Evolutionary conservation across 2,113 vertebrate genomes (phyloP), one percentile per base, ranked within the genome.

Genomic region (Stegastes partitus): DNA sequence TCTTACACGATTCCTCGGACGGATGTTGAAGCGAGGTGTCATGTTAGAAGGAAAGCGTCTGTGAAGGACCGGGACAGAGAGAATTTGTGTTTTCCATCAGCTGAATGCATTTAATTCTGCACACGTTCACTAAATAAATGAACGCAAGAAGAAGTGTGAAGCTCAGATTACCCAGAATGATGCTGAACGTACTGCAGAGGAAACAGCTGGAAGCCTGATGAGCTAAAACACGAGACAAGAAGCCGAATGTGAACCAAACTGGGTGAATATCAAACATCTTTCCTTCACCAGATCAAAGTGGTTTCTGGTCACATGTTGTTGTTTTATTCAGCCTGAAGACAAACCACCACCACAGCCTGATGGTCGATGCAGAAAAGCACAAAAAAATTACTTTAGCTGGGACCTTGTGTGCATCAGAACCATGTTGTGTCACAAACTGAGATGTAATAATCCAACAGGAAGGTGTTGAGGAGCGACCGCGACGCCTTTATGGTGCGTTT

Each of bases 301-400:
- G 14, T 15, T 53, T 0, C 15, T 2, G 64, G 45, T 83, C 82
- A 83, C 67, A 67, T 28, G 66, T 2, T 28, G 0, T 34, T 10
- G 6, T 34, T 34, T 9, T n/a, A n/a, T 47, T 67, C 37, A 37
- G 31, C 77, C 55, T 19, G 25, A 0, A 37, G 81, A 49, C 56
- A 62, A 55, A 76, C 26, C 21, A 50, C 23, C 31, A 21, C 1
- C 11, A 34, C 12, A 19, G 10, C 11, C 31, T 2, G 55, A 18
- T 21, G 18, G 14, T 62, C 45, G 44, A 15, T 16, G 6, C 21
- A 74, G 8, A 55, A 50, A 44, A 12, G 71, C 42, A 62, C 5
- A 74, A 18, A 69, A 37, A 42, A 9, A 34, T 34, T 22, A 39
- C n/a, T 64, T 39, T 21, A 50, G 16, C 71, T 26, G 9, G 45